Conservation (phyloP, 2,888 invertebrate species). For the Cryptocephalus primarius region DNA sequence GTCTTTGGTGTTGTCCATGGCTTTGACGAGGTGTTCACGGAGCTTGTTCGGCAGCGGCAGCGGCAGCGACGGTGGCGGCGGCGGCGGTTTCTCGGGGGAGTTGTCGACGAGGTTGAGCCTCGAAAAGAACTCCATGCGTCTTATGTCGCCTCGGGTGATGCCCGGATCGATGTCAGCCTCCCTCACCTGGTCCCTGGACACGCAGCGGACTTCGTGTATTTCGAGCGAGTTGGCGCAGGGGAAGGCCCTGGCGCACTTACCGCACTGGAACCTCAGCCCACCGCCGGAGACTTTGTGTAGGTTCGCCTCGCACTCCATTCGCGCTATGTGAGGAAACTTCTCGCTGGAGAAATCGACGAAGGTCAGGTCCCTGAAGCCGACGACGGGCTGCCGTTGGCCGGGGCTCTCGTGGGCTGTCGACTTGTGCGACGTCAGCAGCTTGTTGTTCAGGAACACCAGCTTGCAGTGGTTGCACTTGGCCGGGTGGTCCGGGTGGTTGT, state of each 20-base stretch:
- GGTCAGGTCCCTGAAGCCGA: slow-evolving; percentile 60
- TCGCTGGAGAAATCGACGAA: slow-evolving; percentile 71
- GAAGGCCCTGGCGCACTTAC: slow-evolving; percentile 60
- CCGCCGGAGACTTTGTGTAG: slow-evolving; percentile 46
- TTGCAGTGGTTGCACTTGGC: slow-evolving; percentile 62
- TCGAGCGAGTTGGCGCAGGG: slow-evolving; percentile 57
- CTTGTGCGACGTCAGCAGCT: slow-evolving; percentile 59
- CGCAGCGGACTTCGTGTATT: slow-evolving; percentile 51
- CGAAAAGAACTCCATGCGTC: slow-evolving; percentile 71
- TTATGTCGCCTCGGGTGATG: slow-evolving; percentile 45
- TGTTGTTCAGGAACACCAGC: slow-evolving; percentile 61
- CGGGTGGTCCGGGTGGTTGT: slow-evolving; percentile 53
- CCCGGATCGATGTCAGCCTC: slow-evolving; percentile 29
- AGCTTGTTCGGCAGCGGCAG: slow-evolving; percentile 17
- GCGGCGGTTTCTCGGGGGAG: slow-evolving; percentile 36
- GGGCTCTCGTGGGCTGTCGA: slow-evolving; percentile 46
- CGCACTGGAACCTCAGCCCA: slow-evolving; percentile 54
- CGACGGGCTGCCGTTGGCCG: slow-evolving; percentile 38
- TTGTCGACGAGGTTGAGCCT: slow-evolving; percentile 67
- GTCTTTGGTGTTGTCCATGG: slow-evolving; percentile 53
- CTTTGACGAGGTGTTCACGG: slow-evolving; percentile 23
- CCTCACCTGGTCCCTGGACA: slow-evolving; percentile 13
- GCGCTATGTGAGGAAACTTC: slow-evolving; percentile 70
- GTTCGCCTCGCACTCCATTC: slow-evolving; percentile 59
- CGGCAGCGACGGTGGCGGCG: background rate